Evolutionary conservation across 2,797 vertebrate species (phyloP), one percentile per base, ranked within the genome.

Genomic region (Rhabdophis nuchalis): DNA sequence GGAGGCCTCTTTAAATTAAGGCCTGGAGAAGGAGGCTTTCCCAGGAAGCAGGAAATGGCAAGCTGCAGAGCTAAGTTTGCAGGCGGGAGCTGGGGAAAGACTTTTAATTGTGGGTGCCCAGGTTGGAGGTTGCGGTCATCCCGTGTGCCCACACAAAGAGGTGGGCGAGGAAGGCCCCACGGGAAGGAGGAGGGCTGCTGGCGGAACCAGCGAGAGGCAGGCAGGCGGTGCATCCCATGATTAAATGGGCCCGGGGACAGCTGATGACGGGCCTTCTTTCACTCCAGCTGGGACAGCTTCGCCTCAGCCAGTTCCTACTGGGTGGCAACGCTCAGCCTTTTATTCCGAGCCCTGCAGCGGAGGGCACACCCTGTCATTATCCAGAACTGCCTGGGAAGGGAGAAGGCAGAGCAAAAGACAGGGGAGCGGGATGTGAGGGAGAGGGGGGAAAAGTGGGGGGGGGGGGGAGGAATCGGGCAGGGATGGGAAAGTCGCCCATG

Each of bases 361-460:
- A 72, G 1, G 86, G 50, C 82, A 91, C 96, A 94, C 96, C 96
- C 96, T 95, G 4, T 90, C 92, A 93, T 96, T 93, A 94, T 50
- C 14, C 9, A 32, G 52, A 32, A 68, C 46, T 1, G 89, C 93
- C 92, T 89, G 61, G 87, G 60, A 94, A 95, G 94, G 91, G 36
- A 93, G 94, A 93, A 68, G 85, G 94, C 91, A 90, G 0, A 86
- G 94, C 58, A 32, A 54, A 54, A 89, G 88, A 52, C 1, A 5
- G 1, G 23, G 16, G 29, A 57, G 52, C 25, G 9, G 10, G 52
- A 32, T 12, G 72, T 41, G 1, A 23, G 14, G 7, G 0, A 5
- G 11, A 23, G n/a, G 11, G 5, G 1, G 6, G 50, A 11, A 1
- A 3, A 11, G n/a, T n/a, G n/a, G n/a, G n/a, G n/a, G n/a, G n/a